Conservation (phyloP, 2,888 invertebrate genomes). For the Odontomyia ornata region DNA sequence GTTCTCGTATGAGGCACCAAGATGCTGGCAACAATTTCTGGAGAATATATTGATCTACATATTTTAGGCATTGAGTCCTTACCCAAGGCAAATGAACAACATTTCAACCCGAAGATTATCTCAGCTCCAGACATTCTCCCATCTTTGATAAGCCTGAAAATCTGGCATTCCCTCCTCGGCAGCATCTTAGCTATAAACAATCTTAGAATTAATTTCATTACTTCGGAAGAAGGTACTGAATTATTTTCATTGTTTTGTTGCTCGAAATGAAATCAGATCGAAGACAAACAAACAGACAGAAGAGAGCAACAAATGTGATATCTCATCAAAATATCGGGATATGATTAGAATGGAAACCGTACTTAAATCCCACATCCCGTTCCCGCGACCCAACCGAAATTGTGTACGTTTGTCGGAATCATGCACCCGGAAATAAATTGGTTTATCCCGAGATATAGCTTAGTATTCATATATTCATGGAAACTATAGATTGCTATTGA, state of each 20-base stretch:
- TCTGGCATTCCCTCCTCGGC: neutral
- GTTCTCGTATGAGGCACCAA: no score
- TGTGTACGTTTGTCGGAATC: neutral
- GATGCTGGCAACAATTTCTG: neutral
- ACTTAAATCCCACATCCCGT: neutral
- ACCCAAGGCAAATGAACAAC: neutral
- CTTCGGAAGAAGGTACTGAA: neutral
- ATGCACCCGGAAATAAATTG: conserved; percentile 17
- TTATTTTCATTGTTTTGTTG: conserved; percentile 7
- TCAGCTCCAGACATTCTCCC: neutral
- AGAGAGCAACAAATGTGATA: conserved; percentile 22
- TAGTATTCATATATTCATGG: conserved; percentile 13
- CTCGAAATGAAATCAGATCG: neutral
- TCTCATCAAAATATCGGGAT: conserved; percentile 30
- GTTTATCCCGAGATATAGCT: conserved; percentile 16
- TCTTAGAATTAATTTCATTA: conserved; percentile 6
- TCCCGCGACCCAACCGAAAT: neutral
- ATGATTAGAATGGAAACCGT: conserved; percentile 14
- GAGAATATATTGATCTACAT: neutral
- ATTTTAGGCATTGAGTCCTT: neutral
- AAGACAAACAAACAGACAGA: neutral
- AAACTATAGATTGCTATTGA: neutral
- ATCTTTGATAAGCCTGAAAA: neutral
- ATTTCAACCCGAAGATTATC: neutral
- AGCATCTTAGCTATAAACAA: neutral